Base-by-base conservation (phyloP, 1,140 invertebrate genomes). In the Drosophila pseudoobscura region DNA sequence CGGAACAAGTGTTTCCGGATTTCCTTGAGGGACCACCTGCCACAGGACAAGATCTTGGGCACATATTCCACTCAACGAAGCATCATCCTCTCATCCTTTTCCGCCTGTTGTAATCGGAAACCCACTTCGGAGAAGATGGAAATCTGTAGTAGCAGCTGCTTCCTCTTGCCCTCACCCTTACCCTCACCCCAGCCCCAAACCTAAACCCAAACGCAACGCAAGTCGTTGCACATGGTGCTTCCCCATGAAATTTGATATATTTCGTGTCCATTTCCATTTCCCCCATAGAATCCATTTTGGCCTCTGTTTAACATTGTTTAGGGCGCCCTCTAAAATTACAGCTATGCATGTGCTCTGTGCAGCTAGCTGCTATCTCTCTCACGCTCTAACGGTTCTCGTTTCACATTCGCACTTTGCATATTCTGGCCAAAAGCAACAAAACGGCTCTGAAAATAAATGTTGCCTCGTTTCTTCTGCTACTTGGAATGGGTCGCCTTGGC, bases 401-500 rank as follows among this genome's bases (percentile, higher is more conserved):
- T 49, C 41, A 52, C 54, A 49, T 49, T 54, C 58, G 52, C 45
- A 61, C 55, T 78, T 49, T 64, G 50, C 73, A 52, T 66, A 70
- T 70, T 75, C 39, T 51, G 72, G 35, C 71, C 44, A 41, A 75
- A 75, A 74, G 69, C 45, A 52, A 41, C 24, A 31, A 49, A 24
- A 31, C 35, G 35, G 11, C 35, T 39, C 35, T 39, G 4, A 20
- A 70, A 66, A 58, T 39, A 59, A n/a, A 74, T 56, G 56, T 52
- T 57, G 47, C 56, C 41, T 45, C 41, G 54, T 20, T 41, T 39
- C 11, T 39, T 68, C 44, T 26, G 17, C 49, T 13, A 63, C 63
- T 69, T 69, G 63, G 63, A 50, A 57, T 69, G 60, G 51, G 57
- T 54, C 15, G 80, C 80, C 80, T 84, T 84, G 80, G 80, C 82